Base-by-base conservation (phyloP, 2,113 vertebrate species). In the Eclectus roratus region DNA sequence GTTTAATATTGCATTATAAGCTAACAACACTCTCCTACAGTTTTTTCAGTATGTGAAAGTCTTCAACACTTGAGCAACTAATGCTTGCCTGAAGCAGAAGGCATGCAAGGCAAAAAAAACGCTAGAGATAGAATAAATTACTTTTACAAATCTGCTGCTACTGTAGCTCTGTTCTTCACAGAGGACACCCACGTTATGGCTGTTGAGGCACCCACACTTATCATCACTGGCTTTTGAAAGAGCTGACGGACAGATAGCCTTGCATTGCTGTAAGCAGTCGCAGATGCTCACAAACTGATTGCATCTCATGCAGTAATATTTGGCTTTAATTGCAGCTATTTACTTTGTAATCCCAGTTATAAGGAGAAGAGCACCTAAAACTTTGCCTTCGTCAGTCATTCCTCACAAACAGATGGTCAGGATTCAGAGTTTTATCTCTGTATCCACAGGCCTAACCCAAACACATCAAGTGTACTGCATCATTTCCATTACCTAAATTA, bases 231-330 rank as follows among this genome's bases (percentile, higher is more conserved):
- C 43, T 63, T 72, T 28, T 17, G 39, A 9, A 47, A 60, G 9
- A 29, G 69, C n/a, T 44, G 74, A 43, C 55, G 47, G 20, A 92
- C 18, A 39, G 7, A 68, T 4, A 0, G 0, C 20, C 18, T 76
- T 58, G 60, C 39, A 9, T 5, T 0, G 0, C 81, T 65, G 49
- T 11, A 60, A 91, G 60, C 0, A 0, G 72, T 21, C 0, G 0
- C 53, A 94, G 82, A 76, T 64, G 47, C 56, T 74, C 77, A 60
- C 33, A 25, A 61, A 88, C 7, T 37, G 73, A 78, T 7, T 58
- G 79, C 1, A 1, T 64, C 73, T 87, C 78, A 81, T 41, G 11
- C 47, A 65, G 73, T 9, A 60, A 76, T 72, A 80, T 18, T 33
- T 65, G 47, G 39, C 43, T 58, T 80, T 81, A 68, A 74, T 16